Evolutionary conservation across 2,113 vertebrate genomes (phyloP), one percentile per base, ranked within the genome.

Genomic region (Cnemophilus loriae): DNA sequence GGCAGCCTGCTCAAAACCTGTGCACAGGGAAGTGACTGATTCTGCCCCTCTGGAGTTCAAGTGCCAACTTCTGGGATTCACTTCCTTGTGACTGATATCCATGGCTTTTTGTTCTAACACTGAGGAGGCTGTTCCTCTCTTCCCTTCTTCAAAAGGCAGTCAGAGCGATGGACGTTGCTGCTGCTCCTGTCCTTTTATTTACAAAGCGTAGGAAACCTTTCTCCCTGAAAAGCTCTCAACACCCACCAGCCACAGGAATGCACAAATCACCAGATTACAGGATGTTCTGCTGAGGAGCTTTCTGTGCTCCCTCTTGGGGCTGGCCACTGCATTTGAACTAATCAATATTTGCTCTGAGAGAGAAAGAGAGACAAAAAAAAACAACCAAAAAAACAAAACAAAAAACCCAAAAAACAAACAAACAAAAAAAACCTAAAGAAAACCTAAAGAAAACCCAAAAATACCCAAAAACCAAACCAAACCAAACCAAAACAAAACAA

Each of bases 231-330:
- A 35, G 71, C 89, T 95, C 90, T 89, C 83, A 74, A 35, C 68
- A 81, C 59, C 80, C 76, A 70, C 78, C 83, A 74, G 65, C 68
- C 39, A 17, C 4, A 1, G 79, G 33, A 80, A 64, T 26, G 82
- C 42, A 33, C 1, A 21, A 83, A 80, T 57, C 55, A 42, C 37
- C 33, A 26, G 67, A 80, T 65, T 57, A 50, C 55, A 81, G 76
- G 47, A 81, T 67, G 80, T 71, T 95, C 83, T 80, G 64, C 71
- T 0, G 5, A 63, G 75, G 55, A 84, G 75, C 41, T 83, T 61
- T 86, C 82, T 67, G 35, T 88, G 88, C 79, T 90, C 59, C 55
- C 83, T 81, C 77, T 84, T 84, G 93, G 89, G 89, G 13, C 52
- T 90, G 71, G 16, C 68, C 55, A 16, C 35, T 63, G 35, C 10